Evolutionary conservation across 2,113 vertebrate genomes (phyloP).

Genomic region (human (Homo sapiens)): GRCh38 chr6:99316001-99316500

Average conservation of each 20-base stretch:
- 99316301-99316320: background rate
- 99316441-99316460: background rate
- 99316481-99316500: background rate
- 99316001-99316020: background rate
- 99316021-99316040: background rate
- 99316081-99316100: background rate
- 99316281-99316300: background rate
- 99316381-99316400: too few relatives aligned
- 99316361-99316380: background rate
- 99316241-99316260: background rate
- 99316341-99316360: background rate
- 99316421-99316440: background rate
- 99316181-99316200: background rate
- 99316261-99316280: background rate
- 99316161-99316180: background rate
- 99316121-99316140: background rate
- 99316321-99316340: background rate
- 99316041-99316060: background rate
- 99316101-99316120: background rate
- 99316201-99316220: background rate
- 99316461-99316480: background rate
- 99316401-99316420: background rate
- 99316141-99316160: background rate
- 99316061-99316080: background rate
- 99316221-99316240: slow-evolving; percentile 36